These are phyloP conservation scores for Prionailurus viverrinus DNA, from an alignment of 2,113 vertebrate species.

Conservation along the genomic window DNA sequence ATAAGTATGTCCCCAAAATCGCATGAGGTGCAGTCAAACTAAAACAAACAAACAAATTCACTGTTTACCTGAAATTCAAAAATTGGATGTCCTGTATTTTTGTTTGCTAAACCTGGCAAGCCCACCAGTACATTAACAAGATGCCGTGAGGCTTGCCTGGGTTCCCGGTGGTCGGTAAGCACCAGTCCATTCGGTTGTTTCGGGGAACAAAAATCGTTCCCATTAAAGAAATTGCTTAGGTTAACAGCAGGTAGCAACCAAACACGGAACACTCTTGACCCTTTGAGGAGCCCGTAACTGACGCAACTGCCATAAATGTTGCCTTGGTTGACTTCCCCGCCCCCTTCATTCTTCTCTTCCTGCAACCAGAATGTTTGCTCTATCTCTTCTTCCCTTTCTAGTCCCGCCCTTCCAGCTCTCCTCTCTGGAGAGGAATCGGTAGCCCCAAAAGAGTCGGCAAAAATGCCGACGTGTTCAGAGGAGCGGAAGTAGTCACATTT, in stretches of 20 bases:
- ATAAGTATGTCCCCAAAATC: conserved; percentile 9
- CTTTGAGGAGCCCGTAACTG: conserved; percentile 67
- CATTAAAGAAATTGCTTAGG: not conserved
- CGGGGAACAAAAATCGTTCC: not conserved
- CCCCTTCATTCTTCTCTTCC: conserved; percentile 44
- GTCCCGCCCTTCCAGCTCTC: conserved; percentile 65
- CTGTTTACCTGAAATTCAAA: conserved; percentile 51
- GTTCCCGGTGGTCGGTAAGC: not conserved
- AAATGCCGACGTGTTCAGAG: conserved; percentile 49
- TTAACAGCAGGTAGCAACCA: not conserved
- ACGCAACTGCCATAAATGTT: not conserved
- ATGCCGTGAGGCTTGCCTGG: not conserved
- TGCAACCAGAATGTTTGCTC: not conserved
- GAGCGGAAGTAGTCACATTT: conserved; percentile 77
- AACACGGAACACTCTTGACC: conserved; percentile 57
- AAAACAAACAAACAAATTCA: not conserved
- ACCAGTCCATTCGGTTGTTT: not conserved
- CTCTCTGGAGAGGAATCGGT: not conserved
- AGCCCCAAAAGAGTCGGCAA: conserved; percentile 21
- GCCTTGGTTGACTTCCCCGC: conserved; percentile 35
- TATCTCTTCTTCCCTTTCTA: conserved; percentile 48
- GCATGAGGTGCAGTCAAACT: conserved; percentile 9
- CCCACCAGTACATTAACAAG: not conserved
- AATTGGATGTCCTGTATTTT: not conserved
- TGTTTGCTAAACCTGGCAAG: conserved; percentile 42